These are phyloP conservation scores for Rhinophrynus dorsalis DNA, from an alignment of 2,797 vertebrate species.

Conservation along the genomic window DNA sequence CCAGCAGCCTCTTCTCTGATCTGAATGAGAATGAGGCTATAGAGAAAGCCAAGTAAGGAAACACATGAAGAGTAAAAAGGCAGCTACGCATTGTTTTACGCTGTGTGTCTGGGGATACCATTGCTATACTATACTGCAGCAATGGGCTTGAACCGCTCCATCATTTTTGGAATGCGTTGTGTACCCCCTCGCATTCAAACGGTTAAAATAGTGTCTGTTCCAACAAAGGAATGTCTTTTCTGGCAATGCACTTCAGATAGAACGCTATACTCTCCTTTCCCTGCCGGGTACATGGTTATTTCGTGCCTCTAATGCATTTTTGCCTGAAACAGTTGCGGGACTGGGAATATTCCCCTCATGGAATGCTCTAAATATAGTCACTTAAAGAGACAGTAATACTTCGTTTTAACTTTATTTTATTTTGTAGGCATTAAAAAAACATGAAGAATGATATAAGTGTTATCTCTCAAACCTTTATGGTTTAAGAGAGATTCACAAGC, in stretches of 20 bases:
- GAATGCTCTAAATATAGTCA: neutral
- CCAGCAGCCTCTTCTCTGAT: slow-evolving; percentile 60
- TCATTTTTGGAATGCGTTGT: neutral
- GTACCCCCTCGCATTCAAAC: no score
- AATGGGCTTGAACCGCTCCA: neutral
- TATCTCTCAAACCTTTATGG: no score
- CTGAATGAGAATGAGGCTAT: slow-evolving; percentile 67
- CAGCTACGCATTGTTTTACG: slow-evolving; percentile 56
- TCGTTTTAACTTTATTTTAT: no score
- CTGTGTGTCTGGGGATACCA: slow-evolving; percentile 37
- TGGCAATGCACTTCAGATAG: neutral
- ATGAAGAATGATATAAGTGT: no score
- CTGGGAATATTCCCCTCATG: slow-evolving; percentile 8
- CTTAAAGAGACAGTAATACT: neutral
- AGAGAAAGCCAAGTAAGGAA: slow-evolving; percentile 55
- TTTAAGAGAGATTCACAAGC: no score
- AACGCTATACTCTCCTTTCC: slow-evolving; percentile 8
- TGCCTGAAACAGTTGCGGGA: neutral
- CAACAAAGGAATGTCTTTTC: neutral
- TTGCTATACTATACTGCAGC: slow-evolving; percentile 51
- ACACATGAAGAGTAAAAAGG: slow-evolving; percentile 53
- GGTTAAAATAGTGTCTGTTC: neutral
- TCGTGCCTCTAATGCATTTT: slow-evolving; percentile 9
- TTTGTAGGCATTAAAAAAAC: no score
- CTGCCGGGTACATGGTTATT: slow-evolving; percentile 1